Evolutionary conservation across 2,888 invertebrate species (phyloP), one percentile per base, ranked within the genome.

Genomic region (Embidobia sp.): DNA sequence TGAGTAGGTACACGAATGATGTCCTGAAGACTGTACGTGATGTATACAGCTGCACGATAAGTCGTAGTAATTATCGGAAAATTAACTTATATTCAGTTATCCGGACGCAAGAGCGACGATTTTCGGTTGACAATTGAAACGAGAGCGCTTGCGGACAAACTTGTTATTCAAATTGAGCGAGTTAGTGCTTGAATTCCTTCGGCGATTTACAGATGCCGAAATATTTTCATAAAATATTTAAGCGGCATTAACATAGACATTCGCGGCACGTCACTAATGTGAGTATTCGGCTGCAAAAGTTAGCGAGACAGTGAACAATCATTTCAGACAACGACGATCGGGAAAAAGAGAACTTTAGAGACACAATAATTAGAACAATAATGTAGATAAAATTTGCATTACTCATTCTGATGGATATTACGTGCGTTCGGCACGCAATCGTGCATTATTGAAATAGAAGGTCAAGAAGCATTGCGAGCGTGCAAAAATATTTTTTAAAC

Each of bases 341-440:
- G 10, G 19, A 44, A 33, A 46, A 59, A 59, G 16, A 33, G 44
- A 42, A 33, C 44, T 27, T 33, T 8, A 10, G 11, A 31, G 33
- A 33, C 33, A 22, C 33, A 22, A 59, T 59, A 59, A 59, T 59
- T 59, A 22, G 59, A 59, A 46, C 42, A 42, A 29, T 42, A 42
- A 57, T 22, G 57, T 8, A 8, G 42, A 42, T 31, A 40, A 27
- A 27, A 42, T 27, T 57, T 19, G 42, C 27, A 31, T 57, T 44
- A 19, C n/a, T 42, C 55, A 42, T 10, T n/a, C 7, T 13, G 27
- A 6, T 16, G 8, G 33, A 11, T 29, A 37, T 53, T 18, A 57
- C 15, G 26, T 18, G 42, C 29, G 18, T 13, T 29, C 29, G 15
- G 3, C 40, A 42, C 55, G 19, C 55, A 42, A 57, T 29, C 18